A percentile compares a stretch with the other conserved stretches of the same genome.
Evolutionary conservation across 2,113 vertebrate genomes (phyloP).

Genomic region (Typhlomys cinereus): DNA sequence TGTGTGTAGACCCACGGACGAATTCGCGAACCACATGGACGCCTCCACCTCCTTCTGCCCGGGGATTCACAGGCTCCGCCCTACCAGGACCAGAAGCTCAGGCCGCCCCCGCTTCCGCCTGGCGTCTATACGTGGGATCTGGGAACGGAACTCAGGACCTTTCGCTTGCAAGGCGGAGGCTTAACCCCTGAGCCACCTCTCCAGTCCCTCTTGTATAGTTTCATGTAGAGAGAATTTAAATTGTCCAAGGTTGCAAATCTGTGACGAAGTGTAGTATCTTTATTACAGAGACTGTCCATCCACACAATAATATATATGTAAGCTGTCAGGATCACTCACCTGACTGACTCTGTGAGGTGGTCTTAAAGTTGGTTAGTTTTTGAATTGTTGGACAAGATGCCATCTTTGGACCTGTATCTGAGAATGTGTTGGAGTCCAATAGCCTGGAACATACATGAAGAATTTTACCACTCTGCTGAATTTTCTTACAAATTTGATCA

Average conservation of each 20-base stretch:
- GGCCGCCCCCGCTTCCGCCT: too few species aligned
- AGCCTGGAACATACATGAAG: background rate
- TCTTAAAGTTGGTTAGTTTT: background rate
- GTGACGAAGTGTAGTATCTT: background rate
- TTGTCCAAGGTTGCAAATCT: background rate
- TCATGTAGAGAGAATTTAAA: background rate
- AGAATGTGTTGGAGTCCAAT: background rate
- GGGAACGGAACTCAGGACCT: too few species aligned
- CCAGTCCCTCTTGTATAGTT: background rate
- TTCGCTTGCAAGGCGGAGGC: too few species aligned
- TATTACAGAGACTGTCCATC: background rate
- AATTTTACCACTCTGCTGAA: background rate
- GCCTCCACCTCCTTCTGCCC: too few species aligned
- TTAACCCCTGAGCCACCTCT: too few species aligned
- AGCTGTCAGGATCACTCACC: background rate
- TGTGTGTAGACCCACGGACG: too few species aligned
- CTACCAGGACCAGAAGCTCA: too few species aligned
- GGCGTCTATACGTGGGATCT: too few species aligned
- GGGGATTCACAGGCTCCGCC: too few species aligned
- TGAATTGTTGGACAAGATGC: background rate
- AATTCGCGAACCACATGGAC: too few species aligned
- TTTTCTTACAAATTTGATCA: slow-evolving; percentile 12
- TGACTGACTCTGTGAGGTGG: background rate
- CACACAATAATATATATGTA: background rate
- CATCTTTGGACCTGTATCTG: background rate